phyloP scores from a whole-genome alignment of 2,113 vertebrate species.

The Aviceda subcristata region DNA sequence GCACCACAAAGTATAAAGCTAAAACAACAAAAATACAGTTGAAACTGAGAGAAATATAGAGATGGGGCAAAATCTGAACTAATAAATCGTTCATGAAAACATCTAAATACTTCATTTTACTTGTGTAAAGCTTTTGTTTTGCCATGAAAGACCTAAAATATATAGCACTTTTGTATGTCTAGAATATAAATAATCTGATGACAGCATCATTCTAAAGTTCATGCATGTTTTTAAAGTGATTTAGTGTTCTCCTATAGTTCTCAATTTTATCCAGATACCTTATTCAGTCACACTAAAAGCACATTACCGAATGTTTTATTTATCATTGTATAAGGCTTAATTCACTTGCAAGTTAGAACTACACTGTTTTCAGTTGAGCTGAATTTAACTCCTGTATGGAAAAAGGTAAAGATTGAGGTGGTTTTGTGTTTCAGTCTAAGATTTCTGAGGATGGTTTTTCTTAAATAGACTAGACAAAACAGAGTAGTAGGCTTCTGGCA shows the following conservation, averaged over 20 bases:
- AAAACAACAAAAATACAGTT: neutral
- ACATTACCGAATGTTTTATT: neutral
- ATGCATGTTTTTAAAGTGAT: conserved; percentile 24
- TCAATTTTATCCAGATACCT: conserved; percentile 8
- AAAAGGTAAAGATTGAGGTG: neutral
- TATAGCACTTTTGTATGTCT: neutral
- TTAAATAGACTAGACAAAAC: neutral
- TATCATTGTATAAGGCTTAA: neutral
- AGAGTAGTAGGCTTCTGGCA: neutral
- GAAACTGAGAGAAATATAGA: conserved; percentile 9
- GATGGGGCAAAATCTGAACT: neutral
- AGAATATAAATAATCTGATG: conserved; percentile 2
- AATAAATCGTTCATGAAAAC: conserved; percentile 30
- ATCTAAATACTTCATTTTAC: conserved; percentile 44
- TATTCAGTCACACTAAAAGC: conserved; percentile 14
- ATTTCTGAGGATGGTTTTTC: neutral
- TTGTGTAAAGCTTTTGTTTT: conserved; percentile 14
- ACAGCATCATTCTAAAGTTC: conserved; percentile 35
- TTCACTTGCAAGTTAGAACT: neutral
- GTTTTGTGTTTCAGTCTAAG: neutral
- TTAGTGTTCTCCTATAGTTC: neutral
- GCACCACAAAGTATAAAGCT: neutral
- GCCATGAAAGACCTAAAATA: conserved; percentile 14
- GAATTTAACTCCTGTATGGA: neutral
- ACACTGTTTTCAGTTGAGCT: neutral